Evolutionary conservation across 2,797 vertebrate genomes (phyloP), one percentile per base, ranked within the genome.

Genomic region (Rhabdomys pumilio): DNA sequence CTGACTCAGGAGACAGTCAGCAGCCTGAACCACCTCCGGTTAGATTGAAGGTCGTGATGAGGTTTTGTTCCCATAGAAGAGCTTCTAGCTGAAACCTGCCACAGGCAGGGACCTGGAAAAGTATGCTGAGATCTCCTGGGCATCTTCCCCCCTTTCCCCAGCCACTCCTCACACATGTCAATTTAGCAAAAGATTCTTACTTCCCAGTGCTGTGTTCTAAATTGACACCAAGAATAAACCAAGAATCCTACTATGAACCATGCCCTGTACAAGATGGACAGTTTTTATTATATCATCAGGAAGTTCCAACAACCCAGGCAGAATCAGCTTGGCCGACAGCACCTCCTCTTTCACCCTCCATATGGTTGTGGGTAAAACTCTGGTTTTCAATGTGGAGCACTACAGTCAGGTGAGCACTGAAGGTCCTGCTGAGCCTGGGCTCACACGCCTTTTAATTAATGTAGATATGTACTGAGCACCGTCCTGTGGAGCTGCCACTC

Each of bases 251-350:
- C 20, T 31, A 63, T 31, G 44, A 91, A 79, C 72, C 41, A 67
- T 79, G 41, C 31, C 76, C 93, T 81, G 87, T 67, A 89, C 73
- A 59, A 90, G 67, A n/a, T 80, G 81, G 84, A 34, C 76, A n/a
- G 2, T 92, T 91, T 87, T 79, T 34, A 11, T 85, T 82, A 85
- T 81, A 29, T 89, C 44, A 97, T 90, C 41, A 65, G 77, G 38
- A 89, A 86, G 65, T 67, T 91, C 63, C 29, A 19, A 29, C 17
- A 85, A 63, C 17, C 29, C 73, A 91, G 10, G 12, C 65, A 59
- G 55, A 53, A 20, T 69, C 38, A n/a, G 29, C 10, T 14, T 65
- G 20, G 17, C 31, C 24, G 86, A 85, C 17, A 63, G 13, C 4
- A 65, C 3, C 34, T 88, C 50, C 44, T 89, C 57, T 38, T 80